Evolutionary conservation across 2,888 invertebrate species (phyloP).

Genomic region (Caenorhabditis macrosperma): DNA sequence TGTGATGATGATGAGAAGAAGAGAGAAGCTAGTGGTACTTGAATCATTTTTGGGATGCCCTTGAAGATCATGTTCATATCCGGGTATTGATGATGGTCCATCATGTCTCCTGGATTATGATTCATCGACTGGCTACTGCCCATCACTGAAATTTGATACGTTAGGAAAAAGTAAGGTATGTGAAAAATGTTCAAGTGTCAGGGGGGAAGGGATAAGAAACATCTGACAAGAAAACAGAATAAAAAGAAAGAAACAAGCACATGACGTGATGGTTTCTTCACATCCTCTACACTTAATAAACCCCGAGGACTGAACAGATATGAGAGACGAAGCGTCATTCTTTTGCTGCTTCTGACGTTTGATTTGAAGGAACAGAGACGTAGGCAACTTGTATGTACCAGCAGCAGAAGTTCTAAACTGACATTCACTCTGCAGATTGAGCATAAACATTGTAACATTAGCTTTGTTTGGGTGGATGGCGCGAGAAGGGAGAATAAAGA

Average conservation of each 20-base stretch:
- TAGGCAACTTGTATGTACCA: too few species aligned
- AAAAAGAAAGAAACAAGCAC: slow-evolving; percentile 7
- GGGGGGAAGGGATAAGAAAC: not conserved
- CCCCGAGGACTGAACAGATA: not conserved
- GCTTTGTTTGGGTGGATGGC: slow-evolving; percentile 25
- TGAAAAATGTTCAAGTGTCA: slow-evolving; percentile 6
- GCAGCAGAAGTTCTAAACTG: slow-evolving; percentile 23
- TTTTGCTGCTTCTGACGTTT: too few species aligned
- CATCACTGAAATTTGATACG: slow-evolving; percentile 40
- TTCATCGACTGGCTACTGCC: slow-evolving; percentile 67
- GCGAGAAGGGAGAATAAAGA: not conserved
- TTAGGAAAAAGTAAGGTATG: slow-evolving; percentile 1
- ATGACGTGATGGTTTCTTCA: slow-evolving; percentile 4
- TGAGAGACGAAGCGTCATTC: not conserved
- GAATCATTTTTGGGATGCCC: slow-evolving; percentile 78
- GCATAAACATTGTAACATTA: slow-evolving; percentile 30
- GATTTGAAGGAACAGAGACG: too few species aligned
- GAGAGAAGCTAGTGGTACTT: too few species aligned
- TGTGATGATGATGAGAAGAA: not conserved
- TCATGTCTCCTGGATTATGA: slow-evolving; percentile 62
- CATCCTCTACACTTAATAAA: not conserved
- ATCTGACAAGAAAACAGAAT: not conserved
- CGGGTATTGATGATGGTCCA: slow-evolving; percentile 70
- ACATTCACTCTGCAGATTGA: slow-evolving; percentile 22
- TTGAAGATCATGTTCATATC: slow-evolving; percentile 76